Evolutionary conservation across 2,797 vertebrate genomes (phyloP).

Genomic region (Rhinella marina): DNA sequence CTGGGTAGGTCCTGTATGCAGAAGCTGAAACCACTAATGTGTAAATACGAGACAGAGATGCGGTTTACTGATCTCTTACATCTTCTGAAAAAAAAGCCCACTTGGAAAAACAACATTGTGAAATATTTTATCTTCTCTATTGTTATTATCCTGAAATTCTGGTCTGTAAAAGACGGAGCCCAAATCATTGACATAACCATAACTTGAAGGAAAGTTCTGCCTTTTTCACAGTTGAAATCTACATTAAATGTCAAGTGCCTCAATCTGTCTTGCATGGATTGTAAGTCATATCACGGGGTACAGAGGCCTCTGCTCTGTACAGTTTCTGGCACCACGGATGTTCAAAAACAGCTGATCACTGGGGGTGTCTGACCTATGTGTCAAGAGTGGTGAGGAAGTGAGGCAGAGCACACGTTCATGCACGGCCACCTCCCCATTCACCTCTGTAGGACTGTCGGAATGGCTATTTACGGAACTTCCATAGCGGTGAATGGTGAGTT

Average conservation of each 20-base stretch:
- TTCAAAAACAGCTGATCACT: too few species aligned
- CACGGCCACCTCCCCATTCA: too few species aligned
- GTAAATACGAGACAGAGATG: conserved; percentile 32
- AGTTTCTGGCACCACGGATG: too few species aligned
- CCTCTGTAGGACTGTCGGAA: too few species aligned
- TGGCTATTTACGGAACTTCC: too few species aligned
- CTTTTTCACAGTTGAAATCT: background rate
- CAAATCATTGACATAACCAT: background rate
- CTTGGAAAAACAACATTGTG: background rate
- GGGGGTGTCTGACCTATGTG: too few species aligned
- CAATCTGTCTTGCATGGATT: background rate
- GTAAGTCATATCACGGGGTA: too few species aligned
- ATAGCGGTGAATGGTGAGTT: too few species aligned
- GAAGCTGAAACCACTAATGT: conserved; percentile 34
- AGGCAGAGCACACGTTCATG: too few species aligned
- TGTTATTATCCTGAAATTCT: background rate
- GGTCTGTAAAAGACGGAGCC: background rate
- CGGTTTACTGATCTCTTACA: conserved; percentile 9
- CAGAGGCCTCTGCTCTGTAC: too few species aligned
- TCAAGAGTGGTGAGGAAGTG: too few species aligned
- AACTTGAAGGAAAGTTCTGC: background rate
- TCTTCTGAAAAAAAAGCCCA: background rate
- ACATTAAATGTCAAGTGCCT: too few species aligned
- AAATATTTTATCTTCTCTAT: background rate
- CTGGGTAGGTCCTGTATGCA: conserved; percentile 23